Base-by-base conservation (phyloP, 35 echinoderm and acorn worm genomes). In the Apostichopus parvimensis region DNA sequence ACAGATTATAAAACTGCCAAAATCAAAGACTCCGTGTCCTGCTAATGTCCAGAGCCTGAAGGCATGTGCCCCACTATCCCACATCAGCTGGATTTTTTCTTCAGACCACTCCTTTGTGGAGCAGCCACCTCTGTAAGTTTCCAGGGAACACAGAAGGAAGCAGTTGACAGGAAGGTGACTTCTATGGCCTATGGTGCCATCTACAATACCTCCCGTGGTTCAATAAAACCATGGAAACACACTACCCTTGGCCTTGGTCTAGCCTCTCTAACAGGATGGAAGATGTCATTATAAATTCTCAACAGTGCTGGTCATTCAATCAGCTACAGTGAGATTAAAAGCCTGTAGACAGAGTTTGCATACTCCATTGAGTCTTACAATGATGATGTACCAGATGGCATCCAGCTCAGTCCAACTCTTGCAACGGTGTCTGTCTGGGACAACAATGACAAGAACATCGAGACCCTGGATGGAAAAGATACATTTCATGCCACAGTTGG, bases 391-490 rank as follows among this genome's bases (percentile, higher is more conserved):
- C 93, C 95, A n/a, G 93, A 96, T 92, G 95, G 95, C 8, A 96
- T 96, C 57, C 56, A 20, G 14, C 87, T 95, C 15, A 58, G 90
- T 81, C 85, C 93, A 55, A 57, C 82, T 56, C 80, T 94, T 57
- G 91, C 90, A 45, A 96, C 95, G 55, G 95, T 77, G 6, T 84
- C 73, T 73, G 93, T 92, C 4, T 96, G 91, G 93, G 95, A 94
- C 71, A 96, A 96, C 87, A 92, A 96, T 11, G 90, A 96, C 86
- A 90, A 75, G 11, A 94, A 92, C 54, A 86, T 94, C 6, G 93
- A 96, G 84, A 96, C 95, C 13, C 95, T 94, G 3, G 95, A 96
- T 92, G 95, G 93, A 0, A 94, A 96, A 82, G 52, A 94, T 54
- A 96, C 95, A 14, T 64, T 66, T 14, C 56, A 87, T 52, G 77